These are phyloP conservation scores for Caenorhabditis drosophilae DNA, from an alignment of 2,888 invertebrate genomes.

Conservation along the genomic window DNA sequence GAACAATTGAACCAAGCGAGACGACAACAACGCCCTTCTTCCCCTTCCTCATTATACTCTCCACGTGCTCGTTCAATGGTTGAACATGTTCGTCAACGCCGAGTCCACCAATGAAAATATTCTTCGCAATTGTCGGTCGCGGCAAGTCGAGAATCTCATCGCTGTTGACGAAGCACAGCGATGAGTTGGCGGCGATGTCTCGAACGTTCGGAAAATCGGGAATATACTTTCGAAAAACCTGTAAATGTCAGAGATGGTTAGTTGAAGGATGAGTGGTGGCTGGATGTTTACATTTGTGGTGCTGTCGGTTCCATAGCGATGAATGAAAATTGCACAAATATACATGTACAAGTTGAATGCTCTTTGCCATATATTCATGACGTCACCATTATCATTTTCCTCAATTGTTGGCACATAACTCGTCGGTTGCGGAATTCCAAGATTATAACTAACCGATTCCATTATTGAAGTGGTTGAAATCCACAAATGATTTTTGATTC, in stretches of 20 bases:
- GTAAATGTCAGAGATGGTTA: too few relatives aligned
- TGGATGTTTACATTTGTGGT: conserved; percentile 42
- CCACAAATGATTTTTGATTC: conserved; percentile 59
- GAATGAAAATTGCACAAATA: conserved; percentile 45
- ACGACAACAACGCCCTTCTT: conserved; percentile 52
- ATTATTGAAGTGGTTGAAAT: conserved; percentile 62
- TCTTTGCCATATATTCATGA: conserved; percentile 58
- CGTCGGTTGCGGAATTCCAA: conserved; percentile 58
- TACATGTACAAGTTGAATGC: conserved; percentile 57
- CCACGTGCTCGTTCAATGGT: conserved; percentile 39
- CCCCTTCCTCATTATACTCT: conserved; percentile 48
- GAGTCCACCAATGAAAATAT: conserved; percentile 44
- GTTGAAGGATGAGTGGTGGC: too few relatives aligned
- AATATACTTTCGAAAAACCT: conserved; percentile 47
- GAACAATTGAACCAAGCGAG: conserved; percentile 51
- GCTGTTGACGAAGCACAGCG: conserved; percentile 47
- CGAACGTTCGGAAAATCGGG: conserved; percentile 57
- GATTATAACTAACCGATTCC: conserved; percentile 57
- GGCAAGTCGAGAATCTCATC: conserved; percentile 51
- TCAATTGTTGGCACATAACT: conserved; percentile 62
- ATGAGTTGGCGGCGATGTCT: conserved; percentile 52
- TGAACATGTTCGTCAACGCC: conserved; percentile 37
- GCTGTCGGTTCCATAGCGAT: conserved; percentile 48
- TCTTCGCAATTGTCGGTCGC: conserved; percentile 46
- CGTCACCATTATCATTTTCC: conserved; percentile 56